Conservation (phyloP, 2,888 invertebrate species). For the Serripes groenlandicus region DNA sequence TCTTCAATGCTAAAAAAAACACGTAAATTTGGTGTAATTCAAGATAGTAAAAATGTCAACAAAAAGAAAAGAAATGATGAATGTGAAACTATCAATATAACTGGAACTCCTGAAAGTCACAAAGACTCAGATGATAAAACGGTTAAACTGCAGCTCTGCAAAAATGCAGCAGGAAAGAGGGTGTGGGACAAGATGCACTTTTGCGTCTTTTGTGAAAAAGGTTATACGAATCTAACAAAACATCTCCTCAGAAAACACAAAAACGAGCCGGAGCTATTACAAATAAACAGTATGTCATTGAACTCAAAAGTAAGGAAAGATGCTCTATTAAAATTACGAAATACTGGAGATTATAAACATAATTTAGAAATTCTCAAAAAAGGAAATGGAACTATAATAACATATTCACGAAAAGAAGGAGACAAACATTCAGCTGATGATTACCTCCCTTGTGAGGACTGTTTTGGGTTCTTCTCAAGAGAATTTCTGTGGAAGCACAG, state of each 20-base stretch:
- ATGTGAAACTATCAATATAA: no score
- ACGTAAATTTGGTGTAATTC: no score
- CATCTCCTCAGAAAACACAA: slow-evolving; percentile 42
- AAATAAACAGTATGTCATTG: slow-evolving; percentile 18
- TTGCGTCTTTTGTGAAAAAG: slow-evolving; percentile 40
- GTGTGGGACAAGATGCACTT: slow-evolving; percentile 51
- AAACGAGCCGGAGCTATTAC: slow-evolving; percentile 33
- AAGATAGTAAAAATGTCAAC: no score
- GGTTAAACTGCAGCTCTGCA: slow-evolving; percentile 27
- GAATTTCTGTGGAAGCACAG: slow-evolving; percentile 43
- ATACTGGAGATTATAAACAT: slow-evolving; percentile 55
- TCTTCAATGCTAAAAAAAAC: no score
- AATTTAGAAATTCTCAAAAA: slow-evolving; percentile 45
- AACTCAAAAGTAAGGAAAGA: slow-evolving; percentile 33
- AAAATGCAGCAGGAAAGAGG: slow-evolving; percentile 30
- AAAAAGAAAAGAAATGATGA: no score
- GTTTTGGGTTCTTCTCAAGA: slow-evolving; percentile 52
- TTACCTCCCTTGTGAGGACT: slow-evolving; percentile 49
- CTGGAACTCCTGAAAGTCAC: no score
- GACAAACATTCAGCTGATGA: slow-evolving; percentile 18
- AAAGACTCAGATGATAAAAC: no score
- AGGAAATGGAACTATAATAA: slow-evolving; percentile 39
- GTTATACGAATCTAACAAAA: slow-evolving; percentile 44
- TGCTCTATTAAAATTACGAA: slow-evolving; percentile 42
- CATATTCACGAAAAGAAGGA: slow-evolving; percentile 35